Evolutionary conservation across 1,140 invertebrate species (phyloP), one percentile per base, ranked within the genome.

Genomic region (Piezodorus guildinii): DNA sequence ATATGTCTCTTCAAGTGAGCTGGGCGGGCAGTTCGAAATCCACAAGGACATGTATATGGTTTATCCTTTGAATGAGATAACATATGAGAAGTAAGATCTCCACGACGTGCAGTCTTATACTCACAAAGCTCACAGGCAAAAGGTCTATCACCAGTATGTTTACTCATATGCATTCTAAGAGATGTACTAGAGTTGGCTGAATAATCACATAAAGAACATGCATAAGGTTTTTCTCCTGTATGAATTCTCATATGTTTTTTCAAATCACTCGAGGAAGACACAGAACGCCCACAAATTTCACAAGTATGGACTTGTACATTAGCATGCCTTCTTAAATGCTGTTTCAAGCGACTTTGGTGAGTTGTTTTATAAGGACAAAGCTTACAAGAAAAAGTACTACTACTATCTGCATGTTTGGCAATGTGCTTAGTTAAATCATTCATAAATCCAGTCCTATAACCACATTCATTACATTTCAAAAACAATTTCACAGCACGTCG

Each of bases 161-260:
- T 61, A 43, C 39, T 44, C 60, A 61, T 61, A 23, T 61, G 60
- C 25, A 43, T 43, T 23, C 19, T 45, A 14, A 61, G 19, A 19
- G 39, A 23, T 16, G n/a, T 23, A n/a, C 25, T 43, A 25, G 19
- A 23, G 3, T 17, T n/a, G 43, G 19, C n/a, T 61, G 12, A 21
- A 45, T 45, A 61, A 25, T 34, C 43, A 45, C 60, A 61, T 34
- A 44, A 3, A 43, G 9, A 17, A 61, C 60, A 61, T 16, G 21
- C 17, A 44, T 12, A 61, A 15, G 60, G 60, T 45, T 61, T 61
- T 45, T 45, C 60, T 30, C 43, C 60, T 15, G 60, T 45, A n/a
- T 61, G 60, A 25, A 61, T 45, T 46, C 60, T 61, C 30, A 45
- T 45, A 46, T 61, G 60, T 16, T 45, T 25, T 23, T 21, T 61